Evolutionary conservation across 1,140 invertebrate genomes (phyloP).

Genomic region (Tetragonula clypearis): DNA sequence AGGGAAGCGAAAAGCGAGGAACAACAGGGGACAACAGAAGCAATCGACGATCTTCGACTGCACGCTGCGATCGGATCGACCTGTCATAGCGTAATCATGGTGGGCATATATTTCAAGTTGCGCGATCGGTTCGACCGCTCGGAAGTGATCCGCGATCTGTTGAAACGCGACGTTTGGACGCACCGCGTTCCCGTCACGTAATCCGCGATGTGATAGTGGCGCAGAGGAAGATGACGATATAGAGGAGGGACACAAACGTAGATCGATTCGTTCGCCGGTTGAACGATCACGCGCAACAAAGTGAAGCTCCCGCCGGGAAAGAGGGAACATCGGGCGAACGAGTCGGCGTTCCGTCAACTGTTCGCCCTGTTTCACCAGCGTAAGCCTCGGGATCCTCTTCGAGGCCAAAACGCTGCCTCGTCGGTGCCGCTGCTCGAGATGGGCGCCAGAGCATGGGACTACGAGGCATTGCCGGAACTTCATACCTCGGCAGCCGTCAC

Average conservation of each 20-base stretch:
- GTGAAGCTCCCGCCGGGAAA: slow-evolving; percentile 53
- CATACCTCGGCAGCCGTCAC: slow-evolving; percentile 74
- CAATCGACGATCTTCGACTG: background rate
- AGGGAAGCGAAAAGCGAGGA: background rate
- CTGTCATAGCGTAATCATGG: background rate
- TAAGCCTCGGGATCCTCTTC: slow-evolving; percentile 65
- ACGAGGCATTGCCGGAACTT: slow-evolving; percentile 83
- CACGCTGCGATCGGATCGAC: background rate
- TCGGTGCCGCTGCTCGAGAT: slow-evolving; percentile 77
- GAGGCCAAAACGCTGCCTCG: slow-evolving; percentile 73
- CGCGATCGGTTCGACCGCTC: background rate
- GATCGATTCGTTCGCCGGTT: slow-evolving; percentile 13
- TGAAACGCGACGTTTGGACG: slow-evolving; percentile 17
- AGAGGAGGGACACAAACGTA: slow-evolving; percentile 17
- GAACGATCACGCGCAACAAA: slow-evolving; percentile 35
- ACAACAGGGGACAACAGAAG: too few species aligned
- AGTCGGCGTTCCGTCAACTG: slow-evolving; percentile 52
- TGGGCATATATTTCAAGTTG: background rate
- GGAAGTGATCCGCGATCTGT: background rate
- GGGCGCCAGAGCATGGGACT: slow-evolving; percentile 81
- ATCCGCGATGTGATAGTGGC: slow-evolving; percentile 23
- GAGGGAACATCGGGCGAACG: slow-evolving; percentile 33
- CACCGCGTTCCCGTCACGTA: slow-evolving; percentile 21
- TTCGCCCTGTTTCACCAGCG: slow-evolving; percentile 56
- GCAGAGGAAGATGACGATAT: slow-evolving; percentile 15